A percentile compares a stretch with the other conserved stretches of the same genome.
These are phyloP conservation scores for Pagrus major DNA, from an alignment of 2,113 vertebrate species.

Conservation along the genomic window DNA sequence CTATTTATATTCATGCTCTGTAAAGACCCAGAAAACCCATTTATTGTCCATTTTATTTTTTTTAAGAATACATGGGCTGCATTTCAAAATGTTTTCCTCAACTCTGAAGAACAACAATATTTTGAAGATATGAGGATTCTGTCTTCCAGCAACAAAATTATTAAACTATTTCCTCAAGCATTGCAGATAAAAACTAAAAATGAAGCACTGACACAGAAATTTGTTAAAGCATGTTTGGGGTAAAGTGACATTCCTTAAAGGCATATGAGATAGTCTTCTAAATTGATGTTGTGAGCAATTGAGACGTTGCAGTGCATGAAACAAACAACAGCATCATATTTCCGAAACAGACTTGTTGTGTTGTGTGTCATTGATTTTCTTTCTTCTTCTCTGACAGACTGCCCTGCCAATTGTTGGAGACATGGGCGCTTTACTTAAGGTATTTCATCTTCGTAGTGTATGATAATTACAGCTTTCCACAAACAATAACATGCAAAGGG, in stretches of 20 bases:
- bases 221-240: conserved; percentile 12
- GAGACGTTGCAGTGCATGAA: conserved; percentile 18
- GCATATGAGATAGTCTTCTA: conserved; percentile 11
- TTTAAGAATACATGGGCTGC: background rate
- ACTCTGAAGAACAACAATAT: conserved; percentile 35
- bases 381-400: conserved; percentile 81
- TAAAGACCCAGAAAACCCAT: conserved; percentile 30
- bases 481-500: background rate
- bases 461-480: conserved; percentile 34
- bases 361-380: conserved; percentile 4
- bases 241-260: conserved; percentile 40
- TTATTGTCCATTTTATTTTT: conserved; percentile 35
- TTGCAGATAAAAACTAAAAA: conserved; percentile 42
- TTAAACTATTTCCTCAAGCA: conserved; percentile 51
- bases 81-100: conserved; percentile 25
- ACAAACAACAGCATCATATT: conserved; percentile 26
- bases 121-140: conserved; percentile 34
- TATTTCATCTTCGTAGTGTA: conserved; percentile 73
- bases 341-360: conserved; percentile 3
- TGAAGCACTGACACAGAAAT: conserved; percentile 19
- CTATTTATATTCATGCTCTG: conserved; percentile 20
- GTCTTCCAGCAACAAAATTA: conserved; percentile 42
- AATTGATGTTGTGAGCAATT: conserved; percentile 24
- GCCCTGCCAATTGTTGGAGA: conserved; percentile 96
- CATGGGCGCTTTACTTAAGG: conserved; percentile 92